phyloP scores from a whole-genome alignment of 1,140 invertebrate genomes.

The Diachasma alloeum region DNA sequence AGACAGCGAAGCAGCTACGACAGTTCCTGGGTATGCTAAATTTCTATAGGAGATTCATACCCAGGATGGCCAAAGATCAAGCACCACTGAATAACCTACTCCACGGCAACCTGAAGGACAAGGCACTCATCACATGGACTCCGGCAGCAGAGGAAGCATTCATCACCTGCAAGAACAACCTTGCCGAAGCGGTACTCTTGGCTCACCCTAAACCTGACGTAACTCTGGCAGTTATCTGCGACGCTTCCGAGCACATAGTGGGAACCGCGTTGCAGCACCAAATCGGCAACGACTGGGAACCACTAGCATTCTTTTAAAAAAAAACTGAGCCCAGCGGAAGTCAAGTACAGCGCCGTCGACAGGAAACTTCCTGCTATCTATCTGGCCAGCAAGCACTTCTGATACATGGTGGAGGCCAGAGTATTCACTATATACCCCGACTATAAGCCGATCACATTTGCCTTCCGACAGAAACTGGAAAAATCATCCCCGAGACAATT shows the following conservation, averaged over 20 bases:
- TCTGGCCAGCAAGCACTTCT: slow-evolving; percentile 40
- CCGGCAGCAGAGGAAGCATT: slow-evolving; percentile 32
- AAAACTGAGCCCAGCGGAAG: slow-evolving; percentile 43
- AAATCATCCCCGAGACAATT: slow-evolving; percentile 26
- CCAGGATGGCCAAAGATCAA: slow-evolving; percentile 40
- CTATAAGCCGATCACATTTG: slow-evolving; percentile 49
- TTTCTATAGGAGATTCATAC: slow-evolving; percentile 50
- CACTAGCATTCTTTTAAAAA: slow-evolving; percentile 44
- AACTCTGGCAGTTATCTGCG: slow-evolving; percentile 26
- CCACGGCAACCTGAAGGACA: too few relatives aligned
- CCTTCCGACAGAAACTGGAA: slow-evolving; percentile 31
- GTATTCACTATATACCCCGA: slow-evolving; percentile 47
- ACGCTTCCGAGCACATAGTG: slow-evolving; percentile 37
- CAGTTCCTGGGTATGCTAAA: slow-evolving; percentile 53
- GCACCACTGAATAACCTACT: slow-evolving; percentile 37
- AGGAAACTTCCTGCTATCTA: slow-evolving; percentile 53
- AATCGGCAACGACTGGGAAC: slow-evolving; percentile 19
- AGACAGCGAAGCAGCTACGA: slow-evolving; percentile 38
- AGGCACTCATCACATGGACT: slow-evolving; percentile 36
- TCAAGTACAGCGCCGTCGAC: slow-evolving; percentile 46
- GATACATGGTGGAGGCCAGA: slow-evolving; percentile 40
- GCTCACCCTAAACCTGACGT: slow-evolving; percentile 33
- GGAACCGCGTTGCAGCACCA: slow-evolving; percentile 43
- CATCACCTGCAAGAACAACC: slow-evolving; percentile 30
- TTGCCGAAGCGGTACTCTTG: slow-evolving; percentile 35